These are phyloP conservation scores for Drosophila triauraria DNA, from an alignment of 1,140 invertebrate genomes.

Conservation along the genomic window DNA sequence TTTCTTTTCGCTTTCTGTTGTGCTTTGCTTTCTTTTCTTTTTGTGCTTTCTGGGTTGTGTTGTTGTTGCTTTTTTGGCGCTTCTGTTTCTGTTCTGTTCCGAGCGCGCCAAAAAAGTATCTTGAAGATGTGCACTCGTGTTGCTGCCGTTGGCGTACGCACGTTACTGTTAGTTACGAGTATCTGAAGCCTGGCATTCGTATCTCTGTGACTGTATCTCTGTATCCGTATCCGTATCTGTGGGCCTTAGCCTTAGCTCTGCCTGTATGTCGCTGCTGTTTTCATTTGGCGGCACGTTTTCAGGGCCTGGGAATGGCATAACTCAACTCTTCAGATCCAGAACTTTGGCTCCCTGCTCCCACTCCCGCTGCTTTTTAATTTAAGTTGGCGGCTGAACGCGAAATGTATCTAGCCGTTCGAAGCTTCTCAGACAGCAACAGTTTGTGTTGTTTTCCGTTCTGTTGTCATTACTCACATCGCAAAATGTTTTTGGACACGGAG, in stretches of 20 bases:
- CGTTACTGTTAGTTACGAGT: constrained; percentile 79
- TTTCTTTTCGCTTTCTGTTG: constrained; percentile 52
- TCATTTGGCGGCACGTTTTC: constrained; percentile 57
- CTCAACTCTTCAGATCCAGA: constrained; percentile 57
- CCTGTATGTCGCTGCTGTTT: constrained; percentile 17
- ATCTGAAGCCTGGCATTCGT: constrained; percentile 24
- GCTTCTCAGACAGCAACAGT: constrained; percentile 66
- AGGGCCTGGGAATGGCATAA: constrained; percentile 46
- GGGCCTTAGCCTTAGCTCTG: constrained; percentile 2
- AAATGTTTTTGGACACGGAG: constrained; percentile 48
- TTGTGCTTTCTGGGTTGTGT: constrained; percentile 17
- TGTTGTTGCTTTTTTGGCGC: constrained; percentile 59
- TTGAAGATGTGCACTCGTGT: constrained; percentile 37
- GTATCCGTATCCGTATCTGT: constrained; percentile 5
- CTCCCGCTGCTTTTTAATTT: constrained; percentile 77
- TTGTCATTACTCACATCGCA: constrained; percentile 71
- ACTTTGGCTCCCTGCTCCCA: constrained; percentile 5
- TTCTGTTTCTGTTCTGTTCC: constrained; percentile 59
- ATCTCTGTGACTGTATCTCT: constrained; percentile 39
- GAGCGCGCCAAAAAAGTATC: constrained; percentile 73
- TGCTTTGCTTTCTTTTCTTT: constrained; percentile 41
- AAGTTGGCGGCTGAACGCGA: constrained; percentile 69
- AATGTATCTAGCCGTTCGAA: constrained; percentile 66
- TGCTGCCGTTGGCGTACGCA: constrained; percentile 64
- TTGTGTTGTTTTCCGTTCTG: constrained; percentile 40